Evolutionary conservation across 2,113 vertebrate species (phyloP).

Genomic region (Corydoras sp.): DNA sequence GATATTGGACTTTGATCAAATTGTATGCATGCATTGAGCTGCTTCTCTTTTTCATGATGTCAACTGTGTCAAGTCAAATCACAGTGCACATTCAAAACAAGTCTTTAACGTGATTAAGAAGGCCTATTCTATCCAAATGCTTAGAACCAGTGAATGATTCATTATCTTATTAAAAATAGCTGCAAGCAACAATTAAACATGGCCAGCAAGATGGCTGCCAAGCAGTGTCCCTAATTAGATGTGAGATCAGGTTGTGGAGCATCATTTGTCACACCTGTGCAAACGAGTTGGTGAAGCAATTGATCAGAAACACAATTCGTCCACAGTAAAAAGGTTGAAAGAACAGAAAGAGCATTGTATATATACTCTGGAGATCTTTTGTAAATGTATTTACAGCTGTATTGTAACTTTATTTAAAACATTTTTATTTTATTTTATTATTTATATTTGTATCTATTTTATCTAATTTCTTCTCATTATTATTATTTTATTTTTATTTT

Average conservation of each 20-base stretch:
- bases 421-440: too few species aligned
- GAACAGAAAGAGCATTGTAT: too few species aligned
- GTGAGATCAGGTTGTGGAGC: conserved; percentile 35
- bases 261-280: conserved; percentile 46
- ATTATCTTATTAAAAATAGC: conserved; percentile 52
- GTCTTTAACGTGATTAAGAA: conserved; percentile 45
- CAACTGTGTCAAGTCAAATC: conserved; percentile 36
- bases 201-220: conserved; percentile 45
- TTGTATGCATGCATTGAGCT: conserved; percentile 43
- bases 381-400: too few species aligned
- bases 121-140: conserved; percentile 42
- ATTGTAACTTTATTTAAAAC: too few species aligned
- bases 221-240: conserved; percentile 44
- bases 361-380: too few species aligned
- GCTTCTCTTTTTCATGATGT: conserved; percentile 25
- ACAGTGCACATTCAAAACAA: conserved; percentile 37
- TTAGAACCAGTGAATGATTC: conserved; percentile 43
- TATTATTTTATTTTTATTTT: too few species aligned
- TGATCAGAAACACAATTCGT: too few species aligned
- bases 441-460: too few species aligned
- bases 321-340: too few species aligned
- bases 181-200: conserved; percentile 36
- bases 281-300: background rate
- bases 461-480: too few species aligned
- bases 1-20: conserved; percentile 15